Percentiles rank a stretch among this genome's conserved stretches.
These are phyloP conservation scores for Ochotona princeps DNA, from an alignment of 2,113 vertebrate species.

Conservation along the genomic window DNA sequence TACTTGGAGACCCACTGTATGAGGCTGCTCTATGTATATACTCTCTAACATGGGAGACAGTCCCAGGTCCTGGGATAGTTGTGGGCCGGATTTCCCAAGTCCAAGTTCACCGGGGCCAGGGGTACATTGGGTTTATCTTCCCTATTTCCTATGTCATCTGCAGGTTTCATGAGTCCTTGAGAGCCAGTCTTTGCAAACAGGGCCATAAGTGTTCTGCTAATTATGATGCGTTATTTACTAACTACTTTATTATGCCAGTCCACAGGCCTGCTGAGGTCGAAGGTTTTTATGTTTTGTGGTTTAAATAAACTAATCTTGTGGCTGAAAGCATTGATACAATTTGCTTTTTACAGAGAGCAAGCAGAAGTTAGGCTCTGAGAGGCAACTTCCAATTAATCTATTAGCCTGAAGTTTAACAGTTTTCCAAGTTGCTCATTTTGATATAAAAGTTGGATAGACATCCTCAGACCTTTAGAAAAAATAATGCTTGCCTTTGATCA, in stretches of 20 bases:
- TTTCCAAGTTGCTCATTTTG: constrained; percentile 39
- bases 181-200: neutral
- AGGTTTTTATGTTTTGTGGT: constrained; percentile 60
- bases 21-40: neutral
- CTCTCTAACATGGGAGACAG: fast-evolving
- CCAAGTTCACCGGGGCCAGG: neutral
- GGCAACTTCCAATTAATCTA: constrained; percentile 22
- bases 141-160: neutral
- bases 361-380: neutral
- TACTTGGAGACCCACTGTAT: neutral
- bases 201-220: constrained; percentile 31
- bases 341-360: neutral
- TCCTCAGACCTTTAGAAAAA: neutral
- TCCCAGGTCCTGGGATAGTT: neutral
- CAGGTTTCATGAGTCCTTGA: neutral
- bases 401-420: constrained; percentile 13
- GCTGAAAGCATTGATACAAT: constrained; percentile 10
- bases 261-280: constrained; percentile 29
- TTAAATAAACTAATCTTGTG: constrained; percentile 65
- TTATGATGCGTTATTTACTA: constrained; percentile 34
- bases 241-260: neutral
- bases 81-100: neutral
- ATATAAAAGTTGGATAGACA: neutral
- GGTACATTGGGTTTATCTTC: neutral
- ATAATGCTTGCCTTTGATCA: neutral